Evolutionary conservation across 2,113 vertebrate genomes (phyloP).

Genomic region (Brachyhypopomus gauderio): DNA sequence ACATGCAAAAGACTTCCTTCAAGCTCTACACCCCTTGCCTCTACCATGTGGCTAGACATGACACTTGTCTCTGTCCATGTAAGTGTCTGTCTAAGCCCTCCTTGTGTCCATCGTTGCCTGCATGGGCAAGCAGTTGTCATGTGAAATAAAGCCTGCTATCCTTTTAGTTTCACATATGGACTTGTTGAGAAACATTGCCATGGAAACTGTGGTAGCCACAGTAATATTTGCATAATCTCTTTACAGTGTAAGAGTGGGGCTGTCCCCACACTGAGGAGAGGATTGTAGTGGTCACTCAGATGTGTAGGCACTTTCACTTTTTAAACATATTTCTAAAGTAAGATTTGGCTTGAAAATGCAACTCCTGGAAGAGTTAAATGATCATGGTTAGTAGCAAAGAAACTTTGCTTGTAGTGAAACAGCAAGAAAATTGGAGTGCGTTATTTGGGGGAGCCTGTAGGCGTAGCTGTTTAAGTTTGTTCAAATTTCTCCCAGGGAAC

Average conservation of each 20-base stretch:
- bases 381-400: background rate
- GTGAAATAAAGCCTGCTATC: constrained; percentile 24
- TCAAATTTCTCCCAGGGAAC: background rate
- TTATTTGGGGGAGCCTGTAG: background rate
- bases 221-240: constrained; percentile 62
- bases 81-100: constrained; percentile 10
- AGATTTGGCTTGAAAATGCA: background rate
- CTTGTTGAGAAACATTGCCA: constrained; percentile 59
- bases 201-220: constrained; percentile 63
- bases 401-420: too few relatives aligned
- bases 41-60: constrained; percentile 4
- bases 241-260: constrained; percentile 30
- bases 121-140: constrained; percentile 33
- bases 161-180: constrained; percentile 35
- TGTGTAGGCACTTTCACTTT: background rate
- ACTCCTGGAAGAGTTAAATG: too few relatives aligned
- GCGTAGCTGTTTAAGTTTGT: background rate
- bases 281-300: background rate
- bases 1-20: constrained; percentile 44
- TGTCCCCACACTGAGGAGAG: background rate
- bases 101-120: background rate
- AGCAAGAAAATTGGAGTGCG: background rate
- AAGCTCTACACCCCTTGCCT: constrained; percentile 22
- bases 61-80: constrained; percentile 14
- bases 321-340: background rate